Base-by-base conservation (phyloP, 2,888 invertebrate genomes). In the Lithophane semibrunnea region DNA sequence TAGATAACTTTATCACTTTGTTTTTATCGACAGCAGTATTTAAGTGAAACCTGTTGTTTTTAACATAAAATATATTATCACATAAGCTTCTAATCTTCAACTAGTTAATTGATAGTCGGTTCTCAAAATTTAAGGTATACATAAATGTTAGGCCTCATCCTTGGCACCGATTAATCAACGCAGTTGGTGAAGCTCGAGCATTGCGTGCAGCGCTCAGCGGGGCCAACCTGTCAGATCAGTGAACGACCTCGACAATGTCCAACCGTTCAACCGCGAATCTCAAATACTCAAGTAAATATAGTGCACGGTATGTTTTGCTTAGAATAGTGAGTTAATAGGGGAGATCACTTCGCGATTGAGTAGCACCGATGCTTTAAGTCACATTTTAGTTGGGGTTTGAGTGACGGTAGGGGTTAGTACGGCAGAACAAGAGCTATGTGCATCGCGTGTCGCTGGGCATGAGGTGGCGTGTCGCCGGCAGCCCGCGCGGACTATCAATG, bases 401-500 rank as follows among this genome's bases (percentile, higher is more conserved):
- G 89, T 91, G 87, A 89, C 81, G 87, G 86, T 85, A 76, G 85
- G 91, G 90, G 92, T 90, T 91, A 91, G 85, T 88, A 88, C 90
- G 90, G 90, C 90, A 89, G 89, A 87, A 87, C 80, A 80, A 89
- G 90, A 90, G 89, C 88, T 79, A 44, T 89, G 89, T 91, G 92
- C 91, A 93, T 92, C 93, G 93, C 93, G 92, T 91, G 91, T 90
- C 91, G 92, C 86, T 86, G 90, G 90, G 92, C 91, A 90, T 90
- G 81, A 87, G 88, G 89, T 91, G 91, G 93, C 94, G 94, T 94
- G 93, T 92, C 92, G 92, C 92, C 95, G 92, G 92, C 93, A 93
- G 93, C 93, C 93, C 94, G 94, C 94, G 93, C 95, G 94, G 95
- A 94, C 95, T 95, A 92, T 95, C 95, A 95, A 95, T 95, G 95